Percentiles rank a stretch among this genome's conserved stretches.
These are phyloP conservation scores for Pachypeltis micranthus DNA, from an alignment of 1,140 invertebrate genomes.

Conservation along the genomic window DNA sequence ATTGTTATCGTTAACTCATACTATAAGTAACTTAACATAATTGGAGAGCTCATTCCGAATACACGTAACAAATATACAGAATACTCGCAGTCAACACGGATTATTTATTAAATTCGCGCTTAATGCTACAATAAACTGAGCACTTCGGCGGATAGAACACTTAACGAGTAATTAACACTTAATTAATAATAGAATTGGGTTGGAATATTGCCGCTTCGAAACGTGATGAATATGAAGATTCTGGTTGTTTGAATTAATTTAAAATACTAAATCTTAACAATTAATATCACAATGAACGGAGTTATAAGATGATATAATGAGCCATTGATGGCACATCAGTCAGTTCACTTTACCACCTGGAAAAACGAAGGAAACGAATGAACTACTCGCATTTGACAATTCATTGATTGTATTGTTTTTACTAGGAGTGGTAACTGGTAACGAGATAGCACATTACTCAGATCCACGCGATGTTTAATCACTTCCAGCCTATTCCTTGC, in stretches of 20 bases:
- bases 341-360: background rate
- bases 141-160: background rate
- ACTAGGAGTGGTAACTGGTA: background rate
- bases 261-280: constrained; percentile 4
- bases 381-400: background rate
- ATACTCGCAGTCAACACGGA: too few relatives aligned
- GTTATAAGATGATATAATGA: background rate
- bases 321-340: background rate
- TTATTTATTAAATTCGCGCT: background rate
- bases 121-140: background rate
- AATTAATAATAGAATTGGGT: background rate
- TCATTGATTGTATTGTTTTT: background rate
- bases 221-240: background rate
- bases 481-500: too few relatives aligned
- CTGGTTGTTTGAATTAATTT: background rate
- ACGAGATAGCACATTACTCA: background rate
- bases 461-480: background rate
- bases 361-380: background rate
- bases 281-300: constrained; percentile 13
- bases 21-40: too few relatives aligned
- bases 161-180: background rate
- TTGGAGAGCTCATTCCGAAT: too few relatives aligned
- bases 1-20: too few relatives aligned
- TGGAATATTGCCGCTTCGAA: background rate
- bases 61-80: too few relatives aligned